These are phyloP conservation scores for Sebastes miniatus DNA, from an alignment of 2,797 vertebrate genomes.

Conservation along the genomic window DNA sequence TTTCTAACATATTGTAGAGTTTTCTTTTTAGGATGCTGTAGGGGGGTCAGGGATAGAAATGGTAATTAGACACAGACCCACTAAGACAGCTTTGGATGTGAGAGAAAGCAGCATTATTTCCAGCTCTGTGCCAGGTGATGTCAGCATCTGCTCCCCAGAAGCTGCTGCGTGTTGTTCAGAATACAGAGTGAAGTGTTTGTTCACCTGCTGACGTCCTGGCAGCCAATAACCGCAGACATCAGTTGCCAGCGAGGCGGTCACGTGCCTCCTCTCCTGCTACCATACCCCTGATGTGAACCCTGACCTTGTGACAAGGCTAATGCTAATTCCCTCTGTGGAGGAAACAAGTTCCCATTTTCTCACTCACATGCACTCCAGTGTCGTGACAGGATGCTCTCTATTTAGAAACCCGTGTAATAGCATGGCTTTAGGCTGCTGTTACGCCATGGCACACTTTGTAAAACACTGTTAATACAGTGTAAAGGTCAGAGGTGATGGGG, in stretches of 20 bases:
- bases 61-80: conserved; percentile 18
- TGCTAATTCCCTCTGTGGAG: conserved; percentile 45
- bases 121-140: conserved; percentile 41
- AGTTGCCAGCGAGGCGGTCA: conserved; percentile 20
- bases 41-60: background rate
- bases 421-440: conserved; percentile 32
- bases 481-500: conserved; percentile 34
- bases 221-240: conserved; percentile 45
- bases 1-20: background rate
- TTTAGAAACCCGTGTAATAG: conserved; percentile 51
- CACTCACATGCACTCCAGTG: conserved; percentile 35
- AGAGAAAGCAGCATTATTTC: conserved; percentile 19
- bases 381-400: conserved; percentile 49
- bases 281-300: conserved; percentile 54
- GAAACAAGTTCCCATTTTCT: conserved; percentile 59
- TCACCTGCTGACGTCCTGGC: conserved; percentile 61
- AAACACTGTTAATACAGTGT: conserved; percentile 23
- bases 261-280: conserved; percentile 44
- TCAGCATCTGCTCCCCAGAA: conserved; percentile 60
- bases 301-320: conserved; percentile 54
- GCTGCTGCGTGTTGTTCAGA: conserved; percentile 27
- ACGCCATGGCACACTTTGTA: conserved; percentile 37
- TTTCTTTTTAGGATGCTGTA: background rate
- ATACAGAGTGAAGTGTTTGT: conserved; percentile 59
- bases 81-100: background rate